Evolutionary conservation across 2,113 vertebrate genomes (phyloP).

Genomic region (Pedionomus torquatus): DNA sequence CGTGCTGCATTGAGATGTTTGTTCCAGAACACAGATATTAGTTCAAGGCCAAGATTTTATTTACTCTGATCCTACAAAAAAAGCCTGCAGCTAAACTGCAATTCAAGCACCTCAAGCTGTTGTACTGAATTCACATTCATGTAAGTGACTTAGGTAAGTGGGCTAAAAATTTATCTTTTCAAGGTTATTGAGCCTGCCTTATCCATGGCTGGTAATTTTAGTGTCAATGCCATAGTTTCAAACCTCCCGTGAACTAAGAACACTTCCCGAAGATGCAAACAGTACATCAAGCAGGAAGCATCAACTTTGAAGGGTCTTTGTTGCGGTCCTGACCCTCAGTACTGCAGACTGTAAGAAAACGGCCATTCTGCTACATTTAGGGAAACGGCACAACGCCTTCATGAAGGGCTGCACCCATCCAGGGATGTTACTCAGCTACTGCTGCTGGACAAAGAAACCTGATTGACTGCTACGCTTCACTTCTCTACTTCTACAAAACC

Average conservation of each 20-base stretch:
- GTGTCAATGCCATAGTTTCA: not conserved
- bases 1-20: constrained; percentile 2
- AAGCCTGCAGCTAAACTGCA: not conserved
- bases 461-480: not conserved
- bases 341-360: not conserved
- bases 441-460: not conserved
- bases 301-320: not conserved
- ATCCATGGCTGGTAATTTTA: not conserved
- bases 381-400: not conserved
- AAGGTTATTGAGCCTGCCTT: not conserved
- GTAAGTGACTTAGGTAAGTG: not conserved
- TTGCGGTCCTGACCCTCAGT: not conserved
- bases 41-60: constrained; percentile 54
- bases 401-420: not conserved
- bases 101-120: not conserved
- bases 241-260: not conserved
- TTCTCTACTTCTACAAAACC: not conserved
- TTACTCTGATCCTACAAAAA: not conserved
- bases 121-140: not conserved
- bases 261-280: not conserved
- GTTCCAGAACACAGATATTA: constrained; percentile 35
- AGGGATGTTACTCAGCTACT: not conserved
- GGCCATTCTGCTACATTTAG: not conserved
- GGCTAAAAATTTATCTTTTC: not conserved
- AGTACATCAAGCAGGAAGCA: not conserved